Conservation (phyloP, 2,797 vertebrate genomes). For the Vespertilio murinus region DNA sequence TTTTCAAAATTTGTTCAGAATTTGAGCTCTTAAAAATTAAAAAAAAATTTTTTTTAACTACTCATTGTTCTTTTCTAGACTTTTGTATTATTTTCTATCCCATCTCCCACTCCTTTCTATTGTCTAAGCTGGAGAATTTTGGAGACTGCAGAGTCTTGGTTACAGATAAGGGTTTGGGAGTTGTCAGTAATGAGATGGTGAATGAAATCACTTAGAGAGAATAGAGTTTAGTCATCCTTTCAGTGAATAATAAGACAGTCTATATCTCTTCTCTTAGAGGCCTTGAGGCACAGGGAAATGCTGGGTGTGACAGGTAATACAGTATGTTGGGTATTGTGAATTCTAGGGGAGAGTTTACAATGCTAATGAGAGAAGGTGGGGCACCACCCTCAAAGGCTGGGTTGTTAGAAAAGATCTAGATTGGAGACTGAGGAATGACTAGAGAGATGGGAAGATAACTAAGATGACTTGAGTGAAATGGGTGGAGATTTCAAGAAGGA, state of each 20-base stretch:
- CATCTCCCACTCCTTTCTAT: not conserved
- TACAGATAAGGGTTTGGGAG: not conserved
- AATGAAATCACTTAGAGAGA: too few relatives aligned
- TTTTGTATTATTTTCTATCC: not conserved
- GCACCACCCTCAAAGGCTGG: not conserved
- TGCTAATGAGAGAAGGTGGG: not conserved
- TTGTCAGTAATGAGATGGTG: too few relatives aligned
- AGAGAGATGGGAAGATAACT: not conserved
- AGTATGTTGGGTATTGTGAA: not conserved
- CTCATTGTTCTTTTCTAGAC: not conserved
- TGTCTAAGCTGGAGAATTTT: not conserved
- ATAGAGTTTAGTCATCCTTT: too few relatives aligned
- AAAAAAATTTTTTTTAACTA: not conserved
- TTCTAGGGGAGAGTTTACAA: not conserved
- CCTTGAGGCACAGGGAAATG: not conserved
- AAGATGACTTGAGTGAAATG: not conserved
- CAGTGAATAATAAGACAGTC: not conserved
- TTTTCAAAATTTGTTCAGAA: conserved; percentile 41
- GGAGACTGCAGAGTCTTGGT: not conserved
- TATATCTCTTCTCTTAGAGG: not conserved
- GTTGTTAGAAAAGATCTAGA: not conserved
- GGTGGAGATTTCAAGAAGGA: not conserved
- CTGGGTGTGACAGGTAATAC: not conserved
- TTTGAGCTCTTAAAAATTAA: not conserved
- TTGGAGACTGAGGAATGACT: not conserved